Conservation (phyloP, 1,140 invertebrate genomes). For the Aphelenchoides besseyi region DNA sequence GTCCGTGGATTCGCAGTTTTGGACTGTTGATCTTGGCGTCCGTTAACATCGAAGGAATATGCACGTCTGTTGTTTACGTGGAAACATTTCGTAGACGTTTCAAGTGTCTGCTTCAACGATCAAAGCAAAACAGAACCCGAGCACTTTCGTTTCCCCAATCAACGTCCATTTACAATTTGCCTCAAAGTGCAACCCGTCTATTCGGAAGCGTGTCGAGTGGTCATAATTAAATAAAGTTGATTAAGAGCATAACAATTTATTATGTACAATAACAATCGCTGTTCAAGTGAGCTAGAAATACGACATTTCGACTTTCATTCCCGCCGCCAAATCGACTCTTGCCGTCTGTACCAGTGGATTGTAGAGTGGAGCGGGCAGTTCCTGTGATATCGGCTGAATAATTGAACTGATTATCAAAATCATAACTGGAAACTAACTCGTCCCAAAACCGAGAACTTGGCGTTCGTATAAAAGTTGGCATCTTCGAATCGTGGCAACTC, state of each 20-base stretch:
- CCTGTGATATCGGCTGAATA: neutral
- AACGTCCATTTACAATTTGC: no score
- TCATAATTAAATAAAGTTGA: no score
- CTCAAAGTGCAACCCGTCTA: no score
- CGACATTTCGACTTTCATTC: neutral
- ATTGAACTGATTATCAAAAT: neutral
- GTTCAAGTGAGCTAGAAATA: no score
- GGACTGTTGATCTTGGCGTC: neutral
- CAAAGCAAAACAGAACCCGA: neutral
- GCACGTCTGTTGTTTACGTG: neutral
- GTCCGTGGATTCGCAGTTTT: neutral
- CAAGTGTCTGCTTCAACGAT: neutral
- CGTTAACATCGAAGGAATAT: slow-evolving; percentile 1
- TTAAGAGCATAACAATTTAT: no score
- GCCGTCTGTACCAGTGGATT: slow-evolving; percentile 11
- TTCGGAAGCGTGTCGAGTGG: no score
- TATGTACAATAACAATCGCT: no score
- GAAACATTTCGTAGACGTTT: neutral
- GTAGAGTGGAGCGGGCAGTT: neutral
- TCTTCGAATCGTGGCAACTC: slow-evolving; percentile 53
- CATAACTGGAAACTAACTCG: slow-evolving; percentile 35
- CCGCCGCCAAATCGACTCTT: neutral
- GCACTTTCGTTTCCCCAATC: neutral
- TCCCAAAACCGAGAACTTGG: slow-evolving; percentile 55
- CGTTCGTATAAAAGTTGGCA: slow-evolving; percentile 57